Conservation (phyloP, 2,888 invertebrate species). For the Paralinhomoeus sp. region DNA sequence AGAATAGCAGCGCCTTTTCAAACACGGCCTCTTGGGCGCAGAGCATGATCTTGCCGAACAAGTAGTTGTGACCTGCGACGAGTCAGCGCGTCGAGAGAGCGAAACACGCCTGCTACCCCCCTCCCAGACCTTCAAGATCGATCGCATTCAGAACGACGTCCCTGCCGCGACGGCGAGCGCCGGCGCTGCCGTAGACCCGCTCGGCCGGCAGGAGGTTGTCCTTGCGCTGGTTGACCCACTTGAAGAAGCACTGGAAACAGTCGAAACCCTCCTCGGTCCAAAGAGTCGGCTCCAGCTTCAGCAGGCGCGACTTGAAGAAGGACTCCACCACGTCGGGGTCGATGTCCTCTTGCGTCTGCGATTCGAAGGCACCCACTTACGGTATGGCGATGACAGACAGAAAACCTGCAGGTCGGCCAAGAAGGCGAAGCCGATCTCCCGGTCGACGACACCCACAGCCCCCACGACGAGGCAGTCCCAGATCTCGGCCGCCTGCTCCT, state of each 20-base stretch:
- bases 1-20: constrained; percentile 61
- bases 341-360: constrained; percentile 69
- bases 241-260: constrained; percentile 56
- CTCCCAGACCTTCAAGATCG: too few relatives aligned
- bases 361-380: too few relatives aligned
- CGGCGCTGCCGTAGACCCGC: background rate
- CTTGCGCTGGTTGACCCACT: constrained; percentile 66
- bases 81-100: too few relatives aligned
- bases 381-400: too few relatives aligned
- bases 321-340: constrained; percentile 84
- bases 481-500: constrained; percentile 68
- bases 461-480: constrained; percentile 86
- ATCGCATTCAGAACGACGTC: too few relatives aligned
- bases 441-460: constrained; percentile 67
- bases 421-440: constrained; percentile 62
- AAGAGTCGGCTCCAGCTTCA: constrained; percentile 66
- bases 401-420: constrained; percentile 26
- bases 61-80: too few relatives aligned
- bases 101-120: too few relatives aligned
- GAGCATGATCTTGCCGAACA: constrained; percentile 28
- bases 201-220: constrained; percentile 42
- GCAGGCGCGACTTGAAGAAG: constrained; percentile 80
- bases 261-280: constrained; percentile 76
- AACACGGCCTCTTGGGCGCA: constrained; percentile 77
- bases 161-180: too few relatives aligned